These are phyloP conservation scores for Venustoraphidia nigricollis DNA, from an alignment of 2,888 invertebrate species.

Conservation along the genomic window DNA sequence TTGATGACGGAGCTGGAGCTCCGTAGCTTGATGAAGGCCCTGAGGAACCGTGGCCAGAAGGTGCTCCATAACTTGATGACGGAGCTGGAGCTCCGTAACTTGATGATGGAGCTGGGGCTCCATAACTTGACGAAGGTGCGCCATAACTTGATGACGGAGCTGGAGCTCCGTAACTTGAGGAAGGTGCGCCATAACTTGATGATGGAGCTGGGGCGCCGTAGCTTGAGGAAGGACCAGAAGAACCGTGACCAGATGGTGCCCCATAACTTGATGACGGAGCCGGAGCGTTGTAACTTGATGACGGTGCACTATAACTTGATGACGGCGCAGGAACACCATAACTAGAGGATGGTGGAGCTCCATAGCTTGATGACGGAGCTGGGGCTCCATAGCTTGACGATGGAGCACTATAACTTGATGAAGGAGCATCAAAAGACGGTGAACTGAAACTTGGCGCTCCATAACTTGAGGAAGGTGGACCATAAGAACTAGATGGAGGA, in stretches of 20 bases:
- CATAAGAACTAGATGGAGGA: constrained; percentile 9
- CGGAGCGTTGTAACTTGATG: not conserved
- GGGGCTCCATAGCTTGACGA: not conserved
- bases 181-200: constrained; percentile 7
- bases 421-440: constrained; percentile 8
- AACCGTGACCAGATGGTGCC: not conserved
- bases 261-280: constrained; percentile 1
- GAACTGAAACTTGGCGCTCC: constrained; percentile 4
- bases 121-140: constrained; percentile 9
- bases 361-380: constrained; percentile 1
- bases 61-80: constrained; percentile 14
- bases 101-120: constrained; percentile 7
- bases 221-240: constrained; percentile 6
- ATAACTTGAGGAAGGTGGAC: constrained; percentile 11
- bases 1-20: constrained; percentile 11
- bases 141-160: constrained; percentile 2
- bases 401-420: constrained; percentile 8
- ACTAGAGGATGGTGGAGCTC: constrained; percentile 8
- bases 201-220: no score
- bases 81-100: constrained; percentile 9
- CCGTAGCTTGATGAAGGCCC: constrained; percentile 10
- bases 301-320: constrained; percentile 6
- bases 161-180: not conserved
- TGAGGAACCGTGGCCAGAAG: constrained; percentile 2
- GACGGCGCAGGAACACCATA: constrained; percentile 10